Percentiles rank a stretch among this genome's conserved stretches.
Evolutionary conservation across 1,140 invertebrate species (phyloP).

Genomic region (Danaus plexippus): DNA sequence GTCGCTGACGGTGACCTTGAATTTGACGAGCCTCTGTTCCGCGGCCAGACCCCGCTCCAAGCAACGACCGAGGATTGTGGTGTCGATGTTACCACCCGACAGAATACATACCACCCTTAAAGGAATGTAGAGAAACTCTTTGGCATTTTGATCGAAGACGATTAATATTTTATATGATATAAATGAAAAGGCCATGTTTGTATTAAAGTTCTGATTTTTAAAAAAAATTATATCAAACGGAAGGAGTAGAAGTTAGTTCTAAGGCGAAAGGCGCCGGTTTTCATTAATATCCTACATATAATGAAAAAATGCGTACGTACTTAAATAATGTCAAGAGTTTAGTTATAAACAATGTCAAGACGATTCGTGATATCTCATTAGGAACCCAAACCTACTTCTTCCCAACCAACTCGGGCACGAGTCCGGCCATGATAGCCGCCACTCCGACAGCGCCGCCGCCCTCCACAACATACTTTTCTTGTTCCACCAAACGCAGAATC

Average conservation of each 20-base stretch:
- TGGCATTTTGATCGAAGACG: too few relatives aligned
- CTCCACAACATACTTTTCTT: conserved; percentile 94
- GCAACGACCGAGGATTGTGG: conserved; percentile 89
- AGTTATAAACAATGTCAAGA: too few relatives aligned
- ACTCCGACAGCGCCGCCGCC: conserved; percentile 91
- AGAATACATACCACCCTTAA: conserved; percentile 85
- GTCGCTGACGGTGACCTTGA: conserved; percentile 87
- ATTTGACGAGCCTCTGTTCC: conserved; percentile 89
- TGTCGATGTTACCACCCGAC: conserved; percentile 95
- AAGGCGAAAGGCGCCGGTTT: too few relatives aligned
- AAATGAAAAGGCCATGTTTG: too few relatives aligned
- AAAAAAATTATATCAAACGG: too few relatives aligned
- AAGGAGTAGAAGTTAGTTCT: too few relatives aligned
- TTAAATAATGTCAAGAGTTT: too few relatives aligned
- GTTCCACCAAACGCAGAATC: conserved; percentile 88
- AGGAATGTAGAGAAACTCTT: background rate
- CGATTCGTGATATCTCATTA: too few relatives aligned
- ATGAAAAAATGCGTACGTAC: too few relatives aligned
- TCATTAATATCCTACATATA: too few relatives aligned
- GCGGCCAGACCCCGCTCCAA: conserved; percentile 91
- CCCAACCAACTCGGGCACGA: conserved; percentile 85
- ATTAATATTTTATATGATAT: too few relatives aligned
- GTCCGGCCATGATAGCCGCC: conserved; percentile 88
- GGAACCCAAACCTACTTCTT: conserved; percentile 78
- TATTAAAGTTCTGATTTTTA: too few relatives aligned